Base-by-base conservation (phyloP, 2,113 vertebrate species). In the Coturnix japonica region DNA sequence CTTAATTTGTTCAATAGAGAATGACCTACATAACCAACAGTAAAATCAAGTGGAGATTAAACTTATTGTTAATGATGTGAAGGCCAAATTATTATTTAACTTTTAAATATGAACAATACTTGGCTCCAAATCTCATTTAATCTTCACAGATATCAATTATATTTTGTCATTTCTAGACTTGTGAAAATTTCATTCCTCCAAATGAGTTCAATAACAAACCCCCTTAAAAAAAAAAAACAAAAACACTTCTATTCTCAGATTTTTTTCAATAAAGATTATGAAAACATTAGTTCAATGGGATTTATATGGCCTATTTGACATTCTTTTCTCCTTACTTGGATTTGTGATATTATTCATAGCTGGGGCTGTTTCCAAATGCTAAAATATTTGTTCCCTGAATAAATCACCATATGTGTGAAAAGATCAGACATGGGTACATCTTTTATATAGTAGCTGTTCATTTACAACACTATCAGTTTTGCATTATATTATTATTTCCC, bases 71-170 rank as follows among this genome's bases (percentile, higher is more conserved):
- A 96, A 92, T 90, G 53, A 93, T 81, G 65, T 80, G 46, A 51
- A 94, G 73, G 73, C 69, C 81, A 93, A 95, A 91, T 91, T 95
- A 87, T 95, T 93, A 95, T 76, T 95, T 90, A 94, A 95, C 90
- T 89, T 93, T 86, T 93, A 92, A 89, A 91, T 93, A 90, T 81
- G 80, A 94, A 93, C 81, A 92, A 92, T 93, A 70, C 60, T 93
- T 92, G 81, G 81, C 57, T 93, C 74, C 71, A 91, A 92, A 89
- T 78, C 57, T 92, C 59, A 93, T 95, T 94, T 95, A 86, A 94
- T 90, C 81, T 95, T 92, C 51, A 90, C 67, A 56, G 73, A 75
- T 92, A 93, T 94, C 90, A 96, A 91, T 96, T 96, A 95, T 61
- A 83, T 85, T 93, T 94, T 79, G 69, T 76, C 59, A 91, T 92